Evolutionary conservation across 1,140 invertebrate genomes (phyloP).

Genomic region (Tyrophagus putrescentiae): DNA sequence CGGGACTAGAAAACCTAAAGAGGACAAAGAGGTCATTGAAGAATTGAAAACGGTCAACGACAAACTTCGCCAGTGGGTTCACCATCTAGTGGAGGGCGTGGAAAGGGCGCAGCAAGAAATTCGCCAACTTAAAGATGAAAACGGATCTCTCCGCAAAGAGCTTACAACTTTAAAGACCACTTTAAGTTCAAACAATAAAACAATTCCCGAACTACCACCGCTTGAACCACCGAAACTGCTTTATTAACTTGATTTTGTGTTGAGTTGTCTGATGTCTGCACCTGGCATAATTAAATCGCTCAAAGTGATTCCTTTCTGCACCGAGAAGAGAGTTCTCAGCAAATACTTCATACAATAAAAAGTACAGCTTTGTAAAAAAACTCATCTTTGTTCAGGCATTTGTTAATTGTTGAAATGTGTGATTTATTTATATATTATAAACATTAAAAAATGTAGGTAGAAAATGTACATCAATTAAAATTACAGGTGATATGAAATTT

Average conservation of each 20-base stretch:
- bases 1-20: background rate
- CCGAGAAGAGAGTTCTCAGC: background rate
- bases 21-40: background rate
- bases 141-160: background rate
- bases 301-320: background rate
- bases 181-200: background rate
- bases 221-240: constrained; percentile 5
- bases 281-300: background rate
- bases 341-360: background rate
- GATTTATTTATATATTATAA: background rate
- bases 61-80: background rate
- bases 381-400: background rate
- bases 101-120: background rate
- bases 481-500: background rate
- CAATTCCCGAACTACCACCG: constrained; percentile 11
- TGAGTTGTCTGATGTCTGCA: no score
- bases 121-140: background rate
- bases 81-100: background rate
- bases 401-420: background rate
- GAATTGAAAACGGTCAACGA: constrained; percentile 13
- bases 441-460: background rate
- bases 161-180: background rate
- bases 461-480: background rate
- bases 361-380: background rate
- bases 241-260: no score